Percentiles rank a stretch among this genome's conserved stretches.
Conservation (phyloP, 2,797 vertebrate species). For the Aphelocoma californica region DNA sequence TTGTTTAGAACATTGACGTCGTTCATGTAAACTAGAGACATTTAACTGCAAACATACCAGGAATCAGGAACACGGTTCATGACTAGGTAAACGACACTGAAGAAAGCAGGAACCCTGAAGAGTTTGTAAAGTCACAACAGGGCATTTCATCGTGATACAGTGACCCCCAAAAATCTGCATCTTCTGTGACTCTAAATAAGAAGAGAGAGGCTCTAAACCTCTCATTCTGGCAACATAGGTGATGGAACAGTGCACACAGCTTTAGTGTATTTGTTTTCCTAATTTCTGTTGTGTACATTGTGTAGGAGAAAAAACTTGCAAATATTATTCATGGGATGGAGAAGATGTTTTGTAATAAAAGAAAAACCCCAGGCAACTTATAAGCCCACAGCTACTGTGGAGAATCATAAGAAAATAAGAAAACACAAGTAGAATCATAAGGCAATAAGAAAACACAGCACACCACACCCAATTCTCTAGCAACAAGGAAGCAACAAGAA, state of each 20-base stretch:
- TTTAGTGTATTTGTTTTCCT: neutral
- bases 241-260: neutral
- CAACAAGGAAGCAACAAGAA: neutral
- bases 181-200: neutral
- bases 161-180: neutral
- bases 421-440: neutral
- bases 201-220: neutral
- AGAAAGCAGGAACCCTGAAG: neutral
- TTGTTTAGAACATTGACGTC: neutral
- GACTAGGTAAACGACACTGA: neutral
- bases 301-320: neutral
- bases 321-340: neutral
- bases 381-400: neutral
- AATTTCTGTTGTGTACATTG: neutral
- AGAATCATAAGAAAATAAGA: neutral
- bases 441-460: neutral
- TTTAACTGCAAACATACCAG: neutral
- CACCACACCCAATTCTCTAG: neutral
- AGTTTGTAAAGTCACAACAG: neutral
- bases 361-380: neutral
- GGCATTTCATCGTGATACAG: neutral
- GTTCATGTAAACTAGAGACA: neutral
- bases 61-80: neutral
- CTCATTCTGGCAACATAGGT: accelerated
- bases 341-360: neutral